Conservation (phyloP, 2,113 vertebrate genomes). For the Poeciliopsis turrubarensis region DNA sequence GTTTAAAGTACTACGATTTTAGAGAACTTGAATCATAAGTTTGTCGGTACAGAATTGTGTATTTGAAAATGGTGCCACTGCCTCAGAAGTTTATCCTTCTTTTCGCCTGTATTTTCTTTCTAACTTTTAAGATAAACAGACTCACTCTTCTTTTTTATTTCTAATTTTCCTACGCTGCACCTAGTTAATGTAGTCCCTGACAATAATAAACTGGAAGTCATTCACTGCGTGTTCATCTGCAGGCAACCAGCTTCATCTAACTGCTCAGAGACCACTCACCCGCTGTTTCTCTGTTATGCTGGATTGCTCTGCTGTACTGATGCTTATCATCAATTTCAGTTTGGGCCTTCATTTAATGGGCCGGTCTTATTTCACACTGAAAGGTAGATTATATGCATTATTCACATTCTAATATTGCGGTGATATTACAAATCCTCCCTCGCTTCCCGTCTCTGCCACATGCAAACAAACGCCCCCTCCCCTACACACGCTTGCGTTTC, state of each 20-base stretch:
- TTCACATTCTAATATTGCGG: constrained; percentile 67
- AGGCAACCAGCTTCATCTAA: constrained; percentile 4
- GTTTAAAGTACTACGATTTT: no score
- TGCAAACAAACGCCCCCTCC: constrained; percentile 5
- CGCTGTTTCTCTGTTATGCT: constrained; percentile 19
- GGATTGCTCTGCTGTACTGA: constrained; percentile 18
- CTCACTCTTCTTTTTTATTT: neutral
- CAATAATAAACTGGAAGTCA: constrained; percentile 10
- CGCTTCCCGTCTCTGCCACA: neutral
- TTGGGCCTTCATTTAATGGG: constrained; percentile 46
- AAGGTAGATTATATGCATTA: constrained; percentile 68
- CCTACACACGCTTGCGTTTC: constrained; percentile 1
- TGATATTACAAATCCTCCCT: constrained; percentile 39
- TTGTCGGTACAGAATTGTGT: no score
- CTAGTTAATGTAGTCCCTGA: neutral
- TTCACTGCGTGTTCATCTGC: constrained; percentile 2
- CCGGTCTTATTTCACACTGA: constrained; percentile 27
- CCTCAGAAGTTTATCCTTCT: neutral
- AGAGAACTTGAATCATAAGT: no score
- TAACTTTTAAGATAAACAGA: neutral
- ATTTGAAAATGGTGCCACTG: neutral
- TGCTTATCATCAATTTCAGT: constrained; percentile 56
- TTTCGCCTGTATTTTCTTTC: neutral
- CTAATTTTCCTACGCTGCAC: neutral
- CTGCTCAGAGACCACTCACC: constrained; percentile 14